These are phyloP conservation scores for Zelostemma sp. DNA, from an alignment of 1,140 invertebrate genomes.

Conservation along the genomic window DNA sequence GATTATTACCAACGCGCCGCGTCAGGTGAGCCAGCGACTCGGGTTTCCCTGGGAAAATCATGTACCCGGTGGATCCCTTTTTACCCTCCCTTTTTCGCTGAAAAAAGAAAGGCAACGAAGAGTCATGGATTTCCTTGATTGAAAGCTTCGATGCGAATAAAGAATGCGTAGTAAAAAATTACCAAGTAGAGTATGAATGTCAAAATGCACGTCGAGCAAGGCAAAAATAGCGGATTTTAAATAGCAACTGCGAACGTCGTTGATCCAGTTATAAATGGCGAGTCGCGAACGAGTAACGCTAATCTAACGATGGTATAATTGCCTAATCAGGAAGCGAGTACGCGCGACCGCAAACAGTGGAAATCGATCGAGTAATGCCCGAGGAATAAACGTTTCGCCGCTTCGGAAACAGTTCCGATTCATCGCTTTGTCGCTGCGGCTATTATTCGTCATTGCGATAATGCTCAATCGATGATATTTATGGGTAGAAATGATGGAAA, in stretches of 20 bases:
- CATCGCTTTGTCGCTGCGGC: too few species aligned
- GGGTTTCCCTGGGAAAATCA: slow-evolving; percentile 8
- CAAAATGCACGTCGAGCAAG: neutral
- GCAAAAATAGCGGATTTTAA: neutral
- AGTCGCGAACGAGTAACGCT: neutral
- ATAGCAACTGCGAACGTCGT: neutral
- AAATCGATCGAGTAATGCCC: neutral
- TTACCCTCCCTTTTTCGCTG: neutral
- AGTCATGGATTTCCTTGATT: too few species aligned
- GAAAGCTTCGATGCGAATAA: too few species aligned
- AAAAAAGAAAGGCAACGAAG: too few species aligned
- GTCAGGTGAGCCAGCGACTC: slow-evolving; percentile 54
- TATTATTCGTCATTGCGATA: too few species aligned
- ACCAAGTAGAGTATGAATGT: neutral
- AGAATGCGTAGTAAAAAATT: too few species aligned
- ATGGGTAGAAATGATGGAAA: too few species aligned
- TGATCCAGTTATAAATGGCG: neutral
- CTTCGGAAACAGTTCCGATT: too few species aligned
- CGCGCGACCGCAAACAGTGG: neutral
- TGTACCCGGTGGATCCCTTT: neutral
- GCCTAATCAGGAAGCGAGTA: neutral
- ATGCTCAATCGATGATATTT: neutral
- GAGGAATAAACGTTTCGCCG: too few species aligned
- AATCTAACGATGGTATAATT: neutral
- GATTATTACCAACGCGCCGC: slow-evolving; percentile 57